Percentiles rank a stretch among this genome's conserved stretches.
phyloP scores from a whole-genome alignment of 2,888 invertebrate genomes.

The Allolobophora icterica region DNA sequence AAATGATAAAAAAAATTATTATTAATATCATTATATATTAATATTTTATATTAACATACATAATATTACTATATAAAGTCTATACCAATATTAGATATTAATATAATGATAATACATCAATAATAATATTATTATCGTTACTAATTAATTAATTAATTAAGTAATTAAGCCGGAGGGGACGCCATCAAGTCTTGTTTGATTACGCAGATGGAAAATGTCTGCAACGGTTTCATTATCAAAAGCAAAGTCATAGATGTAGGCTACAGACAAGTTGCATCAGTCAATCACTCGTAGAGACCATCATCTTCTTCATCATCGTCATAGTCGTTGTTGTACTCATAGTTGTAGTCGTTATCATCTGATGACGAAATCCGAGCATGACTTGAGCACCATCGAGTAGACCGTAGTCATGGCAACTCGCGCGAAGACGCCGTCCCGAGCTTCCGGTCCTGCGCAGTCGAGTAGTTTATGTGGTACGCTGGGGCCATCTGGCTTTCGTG shows the following conservation, averaged over 20 bases:
- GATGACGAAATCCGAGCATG: neutral
- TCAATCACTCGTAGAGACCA: neutral
- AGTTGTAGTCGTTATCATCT: neutral
- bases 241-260: neutral
- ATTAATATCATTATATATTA: neutral
- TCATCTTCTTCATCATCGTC: neutral
- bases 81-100: neutral
- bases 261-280: neutral
- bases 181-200: neutral
- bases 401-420: neutral
- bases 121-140: too few relatives aligned
- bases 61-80: too few relatives aligned
- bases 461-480: conserved; percentile 17
- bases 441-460: conserved; percentile 17
- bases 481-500: neutral
- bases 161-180: neutral
- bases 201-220: neutral
- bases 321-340: neutral
- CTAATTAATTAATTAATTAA: too few relatives aligned
- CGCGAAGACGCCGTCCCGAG: neutral
- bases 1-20: neutral
- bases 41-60: too few relatives aligned
- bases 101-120: too few relatives aligned
- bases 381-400: neutral
- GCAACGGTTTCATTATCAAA: neutral